phyloP scores from a whole-genome alignment of 2,888 invertebrate species.

The Cyaniris semiargus region DNA sequence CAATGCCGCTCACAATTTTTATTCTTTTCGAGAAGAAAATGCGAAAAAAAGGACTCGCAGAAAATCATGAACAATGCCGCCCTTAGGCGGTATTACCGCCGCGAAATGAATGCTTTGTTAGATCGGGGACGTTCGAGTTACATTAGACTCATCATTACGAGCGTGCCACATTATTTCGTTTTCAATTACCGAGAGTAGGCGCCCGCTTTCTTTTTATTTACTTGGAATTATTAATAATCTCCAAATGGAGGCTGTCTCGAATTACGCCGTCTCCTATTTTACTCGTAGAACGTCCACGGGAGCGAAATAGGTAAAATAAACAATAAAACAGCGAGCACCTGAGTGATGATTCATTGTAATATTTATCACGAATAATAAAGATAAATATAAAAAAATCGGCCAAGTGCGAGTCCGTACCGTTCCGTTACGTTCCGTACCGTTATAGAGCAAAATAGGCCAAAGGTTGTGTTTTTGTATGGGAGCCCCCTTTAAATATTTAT shows the following conservation, averaged over 20 bases:
- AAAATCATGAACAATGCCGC: conserved; percentile 77
- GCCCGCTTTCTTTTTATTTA: conserved; percentile 29
- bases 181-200: conserved; percentile 57
- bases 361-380: background rate
- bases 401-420: no score
- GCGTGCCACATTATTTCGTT: conserved; percentile 52
- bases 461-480: no score
- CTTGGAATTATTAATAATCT: conserved; percentile 26
- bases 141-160: conserved; percentile 73
- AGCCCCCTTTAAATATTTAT: no score
- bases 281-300: background rate
- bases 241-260: background rate
- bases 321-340: background rate
- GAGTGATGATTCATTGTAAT: background rate
- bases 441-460: no score
- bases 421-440: no score
- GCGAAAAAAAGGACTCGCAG: conserved; percentile 61
- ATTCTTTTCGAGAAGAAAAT: conserved; percentile 73
- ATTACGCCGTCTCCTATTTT: conserved; percentile 15
- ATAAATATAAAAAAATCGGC: no score
- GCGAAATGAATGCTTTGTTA: conserved; percentile 79
- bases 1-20: conserved; percentile 77
- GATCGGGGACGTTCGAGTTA: conserved; percentile 71
- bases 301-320: background rate
- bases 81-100: conserved; percentile 79